Evolutionary conservation across 1,140 invertebrate genomes (phyloP), one percentile per base, ranked within the genome.

Genomic region (Laodelphax striatellus): DNA sequence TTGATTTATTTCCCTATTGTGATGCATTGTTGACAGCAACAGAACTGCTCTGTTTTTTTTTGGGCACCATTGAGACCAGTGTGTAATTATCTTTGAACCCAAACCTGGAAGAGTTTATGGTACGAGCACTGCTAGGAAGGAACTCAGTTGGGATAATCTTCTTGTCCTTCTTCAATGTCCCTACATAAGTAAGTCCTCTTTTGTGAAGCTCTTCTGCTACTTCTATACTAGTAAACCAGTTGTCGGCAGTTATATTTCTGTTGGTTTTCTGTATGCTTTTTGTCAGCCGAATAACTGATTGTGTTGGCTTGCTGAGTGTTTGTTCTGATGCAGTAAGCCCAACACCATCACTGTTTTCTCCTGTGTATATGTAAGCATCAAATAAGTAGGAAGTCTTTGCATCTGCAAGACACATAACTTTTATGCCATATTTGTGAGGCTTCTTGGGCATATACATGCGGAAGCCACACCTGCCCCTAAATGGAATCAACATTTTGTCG

Each of bases 111-210:
- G 61, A 60, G n/a, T 22, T 21, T 50, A 11, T 42, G 10, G 22
- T n/a, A 28, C 58, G 38, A 44, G 57, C 38, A 41, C 41, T 57
- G 28, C 57, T 24, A 19, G 55, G 54, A 4, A 53, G 38, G 58
- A 71, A 72, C 16, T 60, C 17, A 21, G 52, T 21, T 38, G 73
- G 71, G 42, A 75, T 70, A 57, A 75, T 64, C 57, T 63, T 65
- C 69, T 75, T 75, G 62, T 76, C 75, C 31, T 41, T 60, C 43
- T 54, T 53, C 21, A 64, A 31, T n/a, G 64, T 66, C 13, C n/a
- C n/a, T n/a, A n/a, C n/a, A n/a, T n/a, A n/a, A n/a, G n/a, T n/a
- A n/a, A n/a, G n/a, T n/a, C n/a, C n/a, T n/a, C n/a, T n/a, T n/a
- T n/a, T n/a, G n/a, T n/a, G n/a, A n/a, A n/a, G n/a, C n/a, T n/a